Evolutionary conservation across 2,797 vertebrate species (phyloP), one percentile per base, ranked within the genome.

Genomic region (Anguilla megastoma): DNA sequence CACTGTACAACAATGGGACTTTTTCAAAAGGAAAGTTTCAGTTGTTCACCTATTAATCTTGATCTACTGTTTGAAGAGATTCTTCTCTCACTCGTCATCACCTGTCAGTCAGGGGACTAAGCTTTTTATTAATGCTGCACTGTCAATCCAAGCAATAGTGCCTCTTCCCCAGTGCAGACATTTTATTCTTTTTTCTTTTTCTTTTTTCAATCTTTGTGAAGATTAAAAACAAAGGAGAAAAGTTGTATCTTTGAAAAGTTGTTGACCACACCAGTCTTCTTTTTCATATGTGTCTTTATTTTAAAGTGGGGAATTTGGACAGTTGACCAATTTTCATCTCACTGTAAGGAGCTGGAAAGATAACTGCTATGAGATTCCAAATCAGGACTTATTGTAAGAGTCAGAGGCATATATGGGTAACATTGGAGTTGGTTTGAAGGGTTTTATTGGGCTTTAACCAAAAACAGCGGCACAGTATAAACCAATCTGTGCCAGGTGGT

Each of bases 1-100:
- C 54, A 52, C 71, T 52, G 21, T 71, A 48, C 36, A 45, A 80
- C 50, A 54, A 50, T 60, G 36, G 84, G 8, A 87, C 90, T 45
- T 76, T 74, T 85, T 74, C 36, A 71, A 80, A 71, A 50, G 76
- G 41, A 87, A 85, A 86, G 76, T 87, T 84, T 89, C 86, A 71
- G 86, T 87, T 87, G 86, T 90, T 89, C 88, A 56, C 27, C 84
- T 18, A 36, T 88, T 91, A 58, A 87, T 69, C 48, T 71, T 89
- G 87, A 89, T 89, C 87, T 76, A n/a, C 6, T 71, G 88, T 88
- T 87, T 27, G 82, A 85, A 54, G 85, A 45, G 24, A 76, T 90
- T 87, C 79, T 88, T 74, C 89, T 80, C 7, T 6, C 24, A 54
- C 74, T 85, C 82, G 87, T 88, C 85, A 48, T 36, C 86, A 63